Evolutionary conservation across 2,113 vertebrate genomes (phyloP), one percentile per base, ranked within the genome.

Genomic region (Grammomys dolichurus): DNA sequence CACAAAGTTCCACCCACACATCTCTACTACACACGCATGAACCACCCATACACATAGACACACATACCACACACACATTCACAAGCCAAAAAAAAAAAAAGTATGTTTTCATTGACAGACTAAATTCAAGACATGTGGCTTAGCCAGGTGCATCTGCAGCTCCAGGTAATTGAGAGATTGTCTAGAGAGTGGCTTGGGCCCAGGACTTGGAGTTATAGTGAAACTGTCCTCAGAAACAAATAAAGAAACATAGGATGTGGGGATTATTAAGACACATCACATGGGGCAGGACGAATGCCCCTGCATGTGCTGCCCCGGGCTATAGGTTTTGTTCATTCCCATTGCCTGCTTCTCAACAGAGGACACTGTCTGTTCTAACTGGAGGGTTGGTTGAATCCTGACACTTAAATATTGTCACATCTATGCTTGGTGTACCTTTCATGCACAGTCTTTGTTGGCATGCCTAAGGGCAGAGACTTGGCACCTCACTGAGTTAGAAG

Each of bases 401-500:
- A 91, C 60, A 33, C 89, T 89, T 93, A 86, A 72, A 86, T 72
- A 60, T 69, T 69, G 82, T 87, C 90, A 56, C n/a, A 70, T 93
- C 78, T 78, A 12, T 84, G 28, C 56, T 54, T 87, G 2, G 33
- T 43, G 40, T 81, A 93, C 54, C 78, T 97, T 95, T 93, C 70
- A 69, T 17, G 73, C 28, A 54, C 65, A 54, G 54, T 69, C 63
- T 92, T 95, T 86, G 13, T 67, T 94, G 93, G 73, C 65, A 17
- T 84, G 87, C 90, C 78, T 91, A 69, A 91, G 77, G 89, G 78
- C 90, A 94, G 60, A 91, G 54, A 75, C 87, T 36, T 51, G 87
- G 73, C 77, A 67, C 87, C 78, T 94, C 8, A 17, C 33, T 73
- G 77, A 93, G 87, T 89, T 92, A 73, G 20, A 87, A 87, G 77